Evolutionary conservation across 35 echinoderm and acorn worm species (phyloP).

Genomic region (Chiridota heheva): DNA sequence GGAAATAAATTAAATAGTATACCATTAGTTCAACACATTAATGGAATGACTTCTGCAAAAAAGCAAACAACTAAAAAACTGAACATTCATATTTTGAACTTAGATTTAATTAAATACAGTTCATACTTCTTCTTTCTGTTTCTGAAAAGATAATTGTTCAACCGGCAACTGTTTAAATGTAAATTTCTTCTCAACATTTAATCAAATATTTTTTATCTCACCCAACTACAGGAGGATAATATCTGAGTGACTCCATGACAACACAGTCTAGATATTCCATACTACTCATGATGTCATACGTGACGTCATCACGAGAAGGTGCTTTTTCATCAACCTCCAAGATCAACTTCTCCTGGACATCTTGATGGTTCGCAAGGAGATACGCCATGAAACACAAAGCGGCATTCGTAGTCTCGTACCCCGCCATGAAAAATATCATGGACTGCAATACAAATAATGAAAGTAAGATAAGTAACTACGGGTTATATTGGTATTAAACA

Average conservation of each 20-base stretch:
- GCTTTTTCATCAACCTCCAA: conserved; percentile 51
- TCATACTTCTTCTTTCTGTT: no score
- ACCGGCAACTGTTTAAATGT: no score
- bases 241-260: conserved; percentile 65
- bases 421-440: conserved; percentile 76
- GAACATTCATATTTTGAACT: no score
- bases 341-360: conserved; percentile 63
- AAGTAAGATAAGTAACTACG: no score
- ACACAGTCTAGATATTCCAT: conserved; percentile 88
- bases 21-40: background rate
- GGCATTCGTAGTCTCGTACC: conserved; percentile 75
- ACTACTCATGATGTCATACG: conserved; percentile 67
- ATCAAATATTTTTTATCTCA: no score
- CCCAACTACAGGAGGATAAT: conserved; percentile 72
- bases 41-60: background rate
- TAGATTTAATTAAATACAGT: no score
- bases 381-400: conserved; percentile 53
- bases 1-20: no score
- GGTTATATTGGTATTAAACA: no score
- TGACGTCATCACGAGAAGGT: conserved; percentile 24
- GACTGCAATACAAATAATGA: conserved; percentile 32
- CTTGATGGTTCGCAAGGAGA: conserved; percentile 53
- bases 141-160: no score
- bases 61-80: no score
- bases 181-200: no score